Evolutionary conservation across 1,140 invertebrate genomes (phyloP).

Genomic region (Daktulosphaira vitifoliae): DNA sequence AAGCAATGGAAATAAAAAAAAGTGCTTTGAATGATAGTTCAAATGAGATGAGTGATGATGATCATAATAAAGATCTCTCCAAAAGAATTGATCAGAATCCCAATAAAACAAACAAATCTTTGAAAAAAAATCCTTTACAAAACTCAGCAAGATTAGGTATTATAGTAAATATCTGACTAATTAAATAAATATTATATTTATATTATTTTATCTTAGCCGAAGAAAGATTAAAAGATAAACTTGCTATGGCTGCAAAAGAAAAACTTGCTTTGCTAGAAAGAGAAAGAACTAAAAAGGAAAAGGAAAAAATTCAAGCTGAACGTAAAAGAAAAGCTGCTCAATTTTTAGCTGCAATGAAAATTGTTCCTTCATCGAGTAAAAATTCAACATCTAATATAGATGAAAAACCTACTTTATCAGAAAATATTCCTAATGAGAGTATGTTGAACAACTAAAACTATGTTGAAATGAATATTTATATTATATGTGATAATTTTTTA

Average conservation of each 20-base stretch:
- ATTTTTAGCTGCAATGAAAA: conserved; percentile 30
- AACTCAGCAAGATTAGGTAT: conserved; percentile 7
- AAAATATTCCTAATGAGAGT: neutral
- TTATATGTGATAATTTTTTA: neutral
- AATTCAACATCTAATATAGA: neutral
- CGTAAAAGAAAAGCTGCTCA: conserved; percentile 33
- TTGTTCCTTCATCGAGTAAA: conserved; percentile 1
- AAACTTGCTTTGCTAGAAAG: conserved; percentile 30
- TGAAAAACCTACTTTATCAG: neutral
- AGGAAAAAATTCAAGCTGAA: conserved; percentile 35
- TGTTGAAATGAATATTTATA: neutral
- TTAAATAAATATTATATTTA: neutral
- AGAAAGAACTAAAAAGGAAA: conserved; percentile 31
- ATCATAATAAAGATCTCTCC: conserved; percentile 8
- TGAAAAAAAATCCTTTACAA: neutral
- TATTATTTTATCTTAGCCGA: conserved; percentile 15
- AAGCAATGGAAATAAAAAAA: conserved; percentile 45
- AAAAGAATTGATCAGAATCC: conserved; percentile 14
- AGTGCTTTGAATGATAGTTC: conserved; percentile 53
- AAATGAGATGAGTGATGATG: conserved; percentile 47
- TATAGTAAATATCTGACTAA: neutral
- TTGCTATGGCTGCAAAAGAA: conserved; percentile 35
- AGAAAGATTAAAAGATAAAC: conserved; percentile 34
- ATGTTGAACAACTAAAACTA: neutral
- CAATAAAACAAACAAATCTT: conserved; percentile 12